Base-by-base conservation (phyloP, 2,113 vertebrate species). In the Nycticorax nycticorax region DNA sequence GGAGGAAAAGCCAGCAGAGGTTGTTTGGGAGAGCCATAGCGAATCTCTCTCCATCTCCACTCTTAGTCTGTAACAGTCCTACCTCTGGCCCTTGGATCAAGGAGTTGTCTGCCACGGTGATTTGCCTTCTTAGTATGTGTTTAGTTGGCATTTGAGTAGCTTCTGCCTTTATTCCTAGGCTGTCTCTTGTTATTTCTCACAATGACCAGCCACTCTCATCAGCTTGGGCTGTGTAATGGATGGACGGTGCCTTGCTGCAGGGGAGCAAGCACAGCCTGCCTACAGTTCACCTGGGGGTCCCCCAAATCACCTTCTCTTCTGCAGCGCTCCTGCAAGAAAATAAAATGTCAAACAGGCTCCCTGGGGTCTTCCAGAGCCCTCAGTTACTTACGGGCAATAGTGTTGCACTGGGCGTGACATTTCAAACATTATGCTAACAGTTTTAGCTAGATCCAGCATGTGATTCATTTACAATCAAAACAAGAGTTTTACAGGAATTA, bases 381-480 rank as follows among this genome's bases (percentile, higher is more conserved):
- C 3, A 0, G 32, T 68, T 55, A 15, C 35, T 39, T 57, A 15
- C 0, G 0, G 30, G 10, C n/a, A 71, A 5, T 50, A 41, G 27
- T n/a, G 21, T 28, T 60, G 64, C 55, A 28, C 68, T 21, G 56
- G 35, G 21, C 5, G 1, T 35, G 55, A 47, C 27, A 24, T 71
- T 60, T 73, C 72, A 48, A 47, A 43, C 8, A 2, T 50, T n/a
- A 17, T 7, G 12, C 13, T 41, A n/a, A 55, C 35, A 20, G 22
- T 60, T 84, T 63, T 47, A 72, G 81, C 77, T 75, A 4, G 23
- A 37, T 67, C 39, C 43, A 79, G 18, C 6, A 0, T 66, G 10
- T 47, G 64, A 81, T 84, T 94, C 28, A 43, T 66, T 89, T 74
- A n/a, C 12, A 75, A 30, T 26, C 41, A 75, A 37, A 81, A 47